phyloP scores from a whole-genome alignment of 2,888 invertebrate species.

The Coenonympha glycerion region DNA sequence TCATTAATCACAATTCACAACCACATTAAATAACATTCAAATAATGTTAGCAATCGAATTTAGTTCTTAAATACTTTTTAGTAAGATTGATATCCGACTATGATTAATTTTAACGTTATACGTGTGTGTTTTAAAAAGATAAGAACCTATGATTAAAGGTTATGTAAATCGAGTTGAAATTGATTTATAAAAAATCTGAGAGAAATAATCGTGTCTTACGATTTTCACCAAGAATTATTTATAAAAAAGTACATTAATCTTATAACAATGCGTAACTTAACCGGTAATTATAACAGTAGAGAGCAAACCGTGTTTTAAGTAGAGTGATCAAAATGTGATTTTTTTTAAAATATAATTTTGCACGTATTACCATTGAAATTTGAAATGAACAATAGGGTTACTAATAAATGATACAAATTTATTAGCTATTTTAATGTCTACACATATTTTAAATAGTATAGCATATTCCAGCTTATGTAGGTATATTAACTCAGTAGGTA shows the following conservation, averaged over 20 bases:
- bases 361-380: too few relatives aligned
- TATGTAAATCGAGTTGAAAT: neutral
- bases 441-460: too few relatives aligned
- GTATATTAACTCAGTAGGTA: too few relatives aligned
- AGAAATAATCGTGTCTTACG: neutral
- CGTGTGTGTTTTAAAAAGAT: constrained; percentile 11
- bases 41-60: neutral
- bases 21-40: constrained; percentile 1
- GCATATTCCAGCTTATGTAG: too few relatives aligned
- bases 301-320: too few relatives aligned
- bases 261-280: neutral
- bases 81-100: constrained; percentile 2
- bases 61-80: neutral
- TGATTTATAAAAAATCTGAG: neutral
- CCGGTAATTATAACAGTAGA: too few relatives aligned
- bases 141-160: constrained; percentile 14
- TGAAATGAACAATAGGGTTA: too few relatives aligned
- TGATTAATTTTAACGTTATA: neutral
- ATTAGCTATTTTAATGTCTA: too few relatives aligned
- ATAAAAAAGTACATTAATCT: neutral
- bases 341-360: too few relatives aligned
- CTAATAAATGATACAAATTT: too few relatives aligned
- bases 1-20: constrained; percentile 11
- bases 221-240: neutral
- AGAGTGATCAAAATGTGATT: too few relatives aligned